Evolutionary conservation across 1,140 invertebrate genomes (phyloP).

Genomic region (Eubasilissa regina): DNA sequence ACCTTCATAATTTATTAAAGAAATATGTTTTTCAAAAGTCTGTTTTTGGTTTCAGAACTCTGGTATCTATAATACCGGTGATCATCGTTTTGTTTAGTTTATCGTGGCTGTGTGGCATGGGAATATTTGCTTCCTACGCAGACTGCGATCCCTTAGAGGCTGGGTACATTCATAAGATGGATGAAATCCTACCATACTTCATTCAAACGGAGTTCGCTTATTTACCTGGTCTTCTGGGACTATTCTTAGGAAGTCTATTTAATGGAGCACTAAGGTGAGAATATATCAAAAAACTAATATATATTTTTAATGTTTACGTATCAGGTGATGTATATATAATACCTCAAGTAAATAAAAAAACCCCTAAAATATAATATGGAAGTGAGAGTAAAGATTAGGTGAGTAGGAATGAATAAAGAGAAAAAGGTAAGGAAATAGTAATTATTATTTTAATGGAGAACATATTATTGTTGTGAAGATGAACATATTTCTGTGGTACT

Average conservation of each 20-base stretch:
- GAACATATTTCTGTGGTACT: too few species aligned
- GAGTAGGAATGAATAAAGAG: too few species aligned
- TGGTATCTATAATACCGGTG: constrained; percentile 84
- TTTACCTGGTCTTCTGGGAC: constrained; percentile 85
- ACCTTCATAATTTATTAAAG: too few species aligned
- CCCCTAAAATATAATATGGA: too few species aligned
- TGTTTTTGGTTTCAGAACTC: constrained; percentile 79
- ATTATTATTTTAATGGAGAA: too few species aligned
- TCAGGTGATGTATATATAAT: background rate
- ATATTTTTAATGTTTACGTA: background rate
- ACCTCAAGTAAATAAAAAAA: background rate
- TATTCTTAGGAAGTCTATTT: constrained; percentile 92
- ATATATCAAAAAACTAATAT: background rate
- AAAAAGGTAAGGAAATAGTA: too few species aligned
- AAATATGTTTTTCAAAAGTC: too few species aligned
- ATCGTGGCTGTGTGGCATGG: constrained; percentile 89
- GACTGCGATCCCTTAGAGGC: constrained; percentile 86
- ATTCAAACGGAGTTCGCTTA: constrained; percentile 88
- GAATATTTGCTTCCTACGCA: constrained; percentile 87
- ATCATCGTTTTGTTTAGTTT: constrained; percentile 84
- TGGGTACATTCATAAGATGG: constrained; percentile 82
- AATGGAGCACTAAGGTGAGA: constrained; percentile 89
- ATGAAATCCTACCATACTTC: constrained; percentile 90
- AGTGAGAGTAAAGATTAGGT: too few species aligned
- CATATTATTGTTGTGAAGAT: too few species aligned